A percentile compares a stretch with the other conserved stretches of the same genome.
These are phyloP conservation scores for Thripadectes ignobilis DNA, from an alignment of 2,797 vertebrate genomes.

Conservation along the genomic window DNA sequence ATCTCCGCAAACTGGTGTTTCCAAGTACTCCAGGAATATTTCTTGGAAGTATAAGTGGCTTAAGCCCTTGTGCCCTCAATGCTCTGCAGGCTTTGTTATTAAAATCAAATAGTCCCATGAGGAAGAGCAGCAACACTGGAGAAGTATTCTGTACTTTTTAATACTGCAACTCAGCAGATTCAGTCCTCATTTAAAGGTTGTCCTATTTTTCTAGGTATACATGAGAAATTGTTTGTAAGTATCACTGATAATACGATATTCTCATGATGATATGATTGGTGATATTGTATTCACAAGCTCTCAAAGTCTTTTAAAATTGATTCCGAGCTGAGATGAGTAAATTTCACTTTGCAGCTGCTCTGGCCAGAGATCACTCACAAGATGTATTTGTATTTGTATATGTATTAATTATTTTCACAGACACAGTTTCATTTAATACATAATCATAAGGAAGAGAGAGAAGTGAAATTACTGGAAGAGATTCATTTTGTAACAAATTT, in stretches of 20 bases:
- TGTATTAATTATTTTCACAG: neutral
- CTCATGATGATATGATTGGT: neutral
- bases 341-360: neutral
- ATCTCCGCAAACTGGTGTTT: neutral
- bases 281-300: neutral
- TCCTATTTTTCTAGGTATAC: neutral
- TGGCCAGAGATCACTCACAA: neutral
- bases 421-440: neutral
- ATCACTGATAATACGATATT: neutral
- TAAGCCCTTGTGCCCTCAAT: fast-evolving
- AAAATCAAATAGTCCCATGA: neutral
- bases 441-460: neutral
- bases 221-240: neutral
- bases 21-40: neutral
- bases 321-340: neutral
- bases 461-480: neutral
- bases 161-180: neutral
- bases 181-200: neutral
- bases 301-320: neutral
- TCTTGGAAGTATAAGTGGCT: neutral
- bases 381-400: neutral
- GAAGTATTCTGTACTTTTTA: neutral
- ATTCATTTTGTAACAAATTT: neutral
- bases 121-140: neutral
- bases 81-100: neutral